These are phyloP conservation scores for Cephalotes varians DNA, from an alignment of 2,888 invertebrate genomes.

Conservation along the genomic window DNA sequence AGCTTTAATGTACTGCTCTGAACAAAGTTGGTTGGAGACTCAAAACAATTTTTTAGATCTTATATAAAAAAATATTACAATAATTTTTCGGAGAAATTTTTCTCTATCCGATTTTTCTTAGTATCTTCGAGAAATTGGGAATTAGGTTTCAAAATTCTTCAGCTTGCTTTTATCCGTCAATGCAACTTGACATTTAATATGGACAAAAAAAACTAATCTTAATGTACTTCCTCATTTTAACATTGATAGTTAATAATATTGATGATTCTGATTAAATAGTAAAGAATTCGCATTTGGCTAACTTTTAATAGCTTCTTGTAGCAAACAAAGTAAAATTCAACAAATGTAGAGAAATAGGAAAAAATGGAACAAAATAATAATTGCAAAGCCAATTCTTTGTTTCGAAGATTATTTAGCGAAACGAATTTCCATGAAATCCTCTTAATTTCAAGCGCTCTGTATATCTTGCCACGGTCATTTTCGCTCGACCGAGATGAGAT, in stretches of 20 bases:
- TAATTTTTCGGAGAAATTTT: not conserved
- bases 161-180: not conserved
- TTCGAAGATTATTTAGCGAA: not conserved
- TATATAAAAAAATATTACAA: not conserved
- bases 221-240: no score
- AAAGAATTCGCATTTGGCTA: not conserved
- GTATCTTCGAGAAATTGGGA: not conserved
- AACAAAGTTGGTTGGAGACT: not conserved
- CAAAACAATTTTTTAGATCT: no score
- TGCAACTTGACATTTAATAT: not conserved
- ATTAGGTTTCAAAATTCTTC: not conserved
- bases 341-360: not conserved
- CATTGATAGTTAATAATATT: slow-evolving; percentile 3
- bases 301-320: not conserved
- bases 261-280: not conserved
- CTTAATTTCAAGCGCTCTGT: not conserved
- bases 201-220: not conserved
- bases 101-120: not conserved
- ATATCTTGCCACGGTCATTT: slow-evolving; percentile 12
- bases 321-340: no score
- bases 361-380: not conserved
- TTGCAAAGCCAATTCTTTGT: not conserved
- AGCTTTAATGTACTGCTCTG: slow-evolving; percentile 4
- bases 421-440: slow-evolving; percentile 6
- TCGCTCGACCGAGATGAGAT: slow-evolving; percentile 2